These are phyloP conservation scores for Callopanchax toddi DNA, from an alignment of 2,113 vertebrate species.

Conservation along the genomic window DNA sequence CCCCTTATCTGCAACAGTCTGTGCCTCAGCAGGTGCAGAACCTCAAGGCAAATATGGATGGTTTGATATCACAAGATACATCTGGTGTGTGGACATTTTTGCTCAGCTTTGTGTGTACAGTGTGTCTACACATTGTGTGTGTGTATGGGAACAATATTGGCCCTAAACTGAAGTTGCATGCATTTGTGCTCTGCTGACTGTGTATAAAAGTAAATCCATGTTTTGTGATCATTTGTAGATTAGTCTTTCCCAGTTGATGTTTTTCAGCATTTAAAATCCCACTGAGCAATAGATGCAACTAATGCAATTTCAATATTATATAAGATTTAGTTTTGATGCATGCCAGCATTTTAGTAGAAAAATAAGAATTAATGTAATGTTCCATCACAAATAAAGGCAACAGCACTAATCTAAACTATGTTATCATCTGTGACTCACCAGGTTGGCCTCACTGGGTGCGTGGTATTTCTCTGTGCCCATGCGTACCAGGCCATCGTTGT, in stretches of 20 bases:
- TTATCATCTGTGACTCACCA: constrained; percentile 84
- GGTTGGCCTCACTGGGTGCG: constrained; percentile 91
- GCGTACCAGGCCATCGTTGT: constrained; percentile 96
- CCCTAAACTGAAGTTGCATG: constrained; percentile 9
- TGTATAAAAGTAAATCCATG: constrained; percentile 10
- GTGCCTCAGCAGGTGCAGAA: constrained; percentile 67
- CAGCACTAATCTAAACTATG: background rate
- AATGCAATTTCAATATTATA: background rate
- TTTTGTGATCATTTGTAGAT: constrained; percentile 23
- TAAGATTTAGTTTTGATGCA: background rate
- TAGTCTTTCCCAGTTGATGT: background rate
- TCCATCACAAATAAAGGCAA: background rate
- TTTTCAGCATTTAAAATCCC: constrained; percentile 16
- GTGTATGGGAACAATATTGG: constrained; percentile 9
- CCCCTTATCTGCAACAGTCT: constrained; percentile 50
- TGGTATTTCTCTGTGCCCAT: constrained; percentile 99
- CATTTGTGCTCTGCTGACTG: constrained; percentile 14
- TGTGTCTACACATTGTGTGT: constrained; percentile 19
- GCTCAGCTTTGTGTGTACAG: constrained; percentile 47
- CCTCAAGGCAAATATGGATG: constrained; percentile 63
- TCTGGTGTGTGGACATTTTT: constrained; percentile 61
- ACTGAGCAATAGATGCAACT: background rate
- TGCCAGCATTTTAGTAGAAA: background rate
- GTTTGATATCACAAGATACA: constrained; percentile 71
- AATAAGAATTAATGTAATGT: constrained; percentile 1